Base-by-base conservation (phyloP, 1,140 invertebrate genomes). In the Drosophila santomea region DNA sequence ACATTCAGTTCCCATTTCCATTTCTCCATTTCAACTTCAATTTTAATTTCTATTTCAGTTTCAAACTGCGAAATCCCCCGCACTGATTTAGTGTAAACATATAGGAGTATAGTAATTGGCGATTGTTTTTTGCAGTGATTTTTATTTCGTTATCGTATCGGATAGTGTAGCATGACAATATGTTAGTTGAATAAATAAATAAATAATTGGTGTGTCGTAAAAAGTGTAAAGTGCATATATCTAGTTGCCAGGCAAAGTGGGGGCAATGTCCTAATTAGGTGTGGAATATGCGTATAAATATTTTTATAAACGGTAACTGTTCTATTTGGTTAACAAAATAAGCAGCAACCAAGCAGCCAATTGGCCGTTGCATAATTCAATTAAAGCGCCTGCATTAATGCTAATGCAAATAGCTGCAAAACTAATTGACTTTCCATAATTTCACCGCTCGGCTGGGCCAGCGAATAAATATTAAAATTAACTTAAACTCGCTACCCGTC, bases 111-210 rank as follows among this genome's bases (percentile, higher is more conserved):
- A 20, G 20, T 51, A 64, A 43, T 58, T 74, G 44, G 15, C 10
- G 2, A 52, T 20, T 36, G 50, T 52, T 52, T 78, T 72, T 86
- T 76, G 62, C 39, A 17, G 61, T 64, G 45, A 78, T 78, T 75
- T 85, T 79, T 81, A 74, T 83, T 75, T 88, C 71, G 81, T 78
- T 83, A 32, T 32, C 32, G 32, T 61, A 57, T 88, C 50, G 23
- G 77, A 66, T 76, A 67, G 74, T 69, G 74, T 67, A 72, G 55
- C 66, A 83, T 86, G 79, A 88, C 83, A 88, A 88, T 88, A 84
- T 88, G 84, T 89, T 89, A 83, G 83, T 80, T 88, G 67, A 88
- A 88, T 88, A 88, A 88, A 88, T 88, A 88, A 88, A 89, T 88
- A 89, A 86, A 86, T 86, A 76, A 62, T 73, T 79, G 51, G 67